Base-by-base conservation (phyloP, 1,140 invertebrate species). In the Cotesia typhae region DNA sequence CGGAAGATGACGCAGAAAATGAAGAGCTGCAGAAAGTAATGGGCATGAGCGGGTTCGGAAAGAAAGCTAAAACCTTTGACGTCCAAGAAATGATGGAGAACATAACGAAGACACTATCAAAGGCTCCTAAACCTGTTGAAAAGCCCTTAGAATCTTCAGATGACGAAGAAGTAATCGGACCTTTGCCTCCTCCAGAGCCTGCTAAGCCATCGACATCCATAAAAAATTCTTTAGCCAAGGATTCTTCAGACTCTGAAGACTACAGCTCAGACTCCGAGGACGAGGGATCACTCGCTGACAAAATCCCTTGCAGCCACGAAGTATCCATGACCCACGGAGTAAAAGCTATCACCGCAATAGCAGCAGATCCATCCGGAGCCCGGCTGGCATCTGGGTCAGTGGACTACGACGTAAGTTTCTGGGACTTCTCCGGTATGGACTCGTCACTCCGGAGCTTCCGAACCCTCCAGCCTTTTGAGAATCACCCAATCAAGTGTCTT, bases 371-470 rank as follows among this genome's bases (percentile, higher is more conserved):
- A 0, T 94, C 96, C 36, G 98, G 98, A 14, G 94, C 96, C 14
- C 88, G 98, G 36, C 85, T 99, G 10, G 95, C 96, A 0, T 94
- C 95, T n/a, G 97, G 98, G 7, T 95, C 94, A 4, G 91, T 96
- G 35, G 97, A 99, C 82, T 99, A 98, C 87, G 96, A 98, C 77
- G 93, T 99, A 0, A 94, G 93, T 71, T 95, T 99, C 75, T 99
- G 96, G 96, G 98, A 99, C 87, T 99, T 99, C 89, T 94, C 95
- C 70, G 97, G 97, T 6, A 99, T 99, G 96, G 97, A 99, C 85
- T 90, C 93, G 0, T 92, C 93, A 0, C 89, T 98, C 86, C 90
- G 94, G 66, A 95, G 95, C 75, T 99, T 99, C 82, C 90, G 98
- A n/a, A 94, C 93, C 0, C 85, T 98, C 5, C 92, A 94, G 75